Evolutionary conservation across 64 coral and sea anemone genomes (phyloP), one percentile per base, ranked within the genome.

Genomic region (Montipora efflorescens): DNA sequence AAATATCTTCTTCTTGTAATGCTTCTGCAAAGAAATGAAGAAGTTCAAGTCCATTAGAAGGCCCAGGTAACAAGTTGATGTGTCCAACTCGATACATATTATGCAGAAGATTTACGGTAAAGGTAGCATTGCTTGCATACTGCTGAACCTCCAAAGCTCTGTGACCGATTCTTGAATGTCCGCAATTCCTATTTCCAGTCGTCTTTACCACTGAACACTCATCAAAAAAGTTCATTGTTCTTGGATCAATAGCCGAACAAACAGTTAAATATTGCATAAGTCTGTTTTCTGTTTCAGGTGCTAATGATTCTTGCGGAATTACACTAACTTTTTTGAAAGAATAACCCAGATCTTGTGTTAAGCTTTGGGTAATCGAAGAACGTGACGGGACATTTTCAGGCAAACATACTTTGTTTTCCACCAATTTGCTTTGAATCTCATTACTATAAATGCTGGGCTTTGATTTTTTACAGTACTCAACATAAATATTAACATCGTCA

Each of bases 11-110:
- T 87, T 90, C 18, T 75, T 95, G 52, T 7, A 91, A 49, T 10
- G 89, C 88, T 71, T 95, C 81, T 9, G 58, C 81, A 68, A 94
- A 95, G 51, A 95, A 95, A 79, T 91, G 91, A 23, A 95, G 49
- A 47, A 95, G 74, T 62, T 95, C 89, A 16, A 88, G 49, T 0
- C 94, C 94, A 64, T 95, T 91, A 23, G 94, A 95, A 6, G 89
- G 82, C 3, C 94, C 94, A 19, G 73, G 82, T 57, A 95, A 74
- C 45, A 95, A 75, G 48, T 91, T 91, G 7, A 91, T 64, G 49
- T 91, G 89, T 13, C 89, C 78, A 68, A 95, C 71, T 21, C 83
- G 76, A 81, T 79, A 75, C 18, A 88, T 57, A 25, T 66, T 95
- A 19, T 91, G 94, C 16, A 95, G 78, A 20, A 95, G 53, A 59